These are phyloP conservation scores for Acleris cristana DNA, from an alignment of 2,888 invertebrate genomes.

Conservation along the genomic window DNA sequence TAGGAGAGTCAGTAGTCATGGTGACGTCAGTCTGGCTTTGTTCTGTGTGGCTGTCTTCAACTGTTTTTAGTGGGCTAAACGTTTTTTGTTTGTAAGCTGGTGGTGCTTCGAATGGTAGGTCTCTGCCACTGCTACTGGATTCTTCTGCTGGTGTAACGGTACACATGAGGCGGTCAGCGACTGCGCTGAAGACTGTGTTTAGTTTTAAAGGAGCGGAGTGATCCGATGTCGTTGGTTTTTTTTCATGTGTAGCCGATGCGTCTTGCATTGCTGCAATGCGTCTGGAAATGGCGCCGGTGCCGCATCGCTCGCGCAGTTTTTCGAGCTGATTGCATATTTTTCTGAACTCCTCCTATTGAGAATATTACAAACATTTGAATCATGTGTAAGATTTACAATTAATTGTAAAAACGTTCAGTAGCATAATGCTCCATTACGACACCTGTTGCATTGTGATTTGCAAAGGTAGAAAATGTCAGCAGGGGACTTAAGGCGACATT, in stretches of 20 bases:
- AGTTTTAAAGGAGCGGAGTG: slow-evolving; percentile 76
- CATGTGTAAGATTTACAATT: not conserved
- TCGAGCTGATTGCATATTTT: slow-evolving; percentile 92
- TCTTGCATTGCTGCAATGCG: slow-evolving; percentile 93
- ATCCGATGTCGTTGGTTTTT: slow-evolving; percentile 77
- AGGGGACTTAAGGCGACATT: too few relatives aligned
- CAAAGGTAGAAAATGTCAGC: too few relatives aligned
- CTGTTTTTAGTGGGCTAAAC: slow-evolving; percentile 78
- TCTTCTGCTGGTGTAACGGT: slow-evolving; percentile 79
- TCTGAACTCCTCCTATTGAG: slow-evolving; percentile 90
- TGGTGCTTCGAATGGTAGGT: slow-evolving; percentile 75
- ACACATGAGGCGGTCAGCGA: slow-evolving; percentile 80
- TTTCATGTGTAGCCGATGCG: slow-evolving; percentile 86
- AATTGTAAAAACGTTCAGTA: too few relatives aligned
- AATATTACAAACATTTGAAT: slow-evolving; percentile 14
- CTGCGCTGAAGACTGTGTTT: slow-evolving; percentile 80
- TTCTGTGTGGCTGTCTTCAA: slow-evolving; percentile 69
- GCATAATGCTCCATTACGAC: not conserved
- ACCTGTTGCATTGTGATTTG: too few relatives aligned
- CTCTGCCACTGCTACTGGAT: slow-evolving; percentile 78
- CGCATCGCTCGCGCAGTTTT: slow-evolving; percentile 89
- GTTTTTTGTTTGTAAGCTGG: slow-evolving; percentile 75
- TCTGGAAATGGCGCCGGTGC: slow-evolving; percentile 89
- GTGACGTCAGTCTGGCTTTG: slow-evolving; percentile 72
- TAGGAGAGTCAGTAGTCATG: slow-evolving; percentile 68